Base-by-base conservation (phyloP, 2,888 invertebrate genomes). In the Heliconius cydno region DNA sequence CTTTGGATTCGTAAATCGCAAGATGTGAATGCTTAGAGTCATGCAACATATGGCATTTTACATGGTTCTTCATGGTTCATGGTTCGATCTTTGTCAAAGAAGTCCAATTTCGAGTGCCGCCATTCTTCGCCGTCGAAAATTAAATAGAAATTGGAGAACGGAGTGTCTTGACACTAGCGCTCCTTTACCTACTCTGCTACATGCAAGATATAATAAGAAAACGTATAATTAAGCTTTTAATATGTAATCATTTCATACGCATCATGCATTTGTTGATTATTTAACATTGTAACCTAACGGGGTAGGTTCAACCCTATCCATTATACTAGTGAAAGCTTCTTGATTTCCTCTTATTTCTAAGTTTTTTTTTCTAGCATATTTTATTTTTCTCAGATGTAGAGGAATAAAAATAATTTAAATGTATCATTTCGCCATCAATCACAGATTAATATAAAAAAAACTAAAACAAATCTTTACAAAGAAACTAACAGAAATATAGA, bases 31-130 rank as follows among this genome's bases (percentile, higher is more conserved):
- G 41, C 41, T 70, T 15, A 25, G 15, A 70, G 41, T 13, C 68
- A 15, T 70, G 68, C 68, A 25, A 70, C 68, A 70, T 70, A 70
- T 70, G 68, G 68, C 25, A 7, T 41, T 41, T 25, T 25, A 70
- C 68, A 70, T 28, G 28, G 2, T 28, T 28, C 28, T 30, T 30
- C 12, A n/a, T 70, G n/a, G 1, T 67, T 67, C 34, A 46, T n/a
- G 30, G 30, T 30, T 30, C 30, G 30, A 10, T 30, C 9, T 67
- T 22, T 57, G 7, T 22, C 22, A 22, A 57, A 57, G 57, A 22
- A 22, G 1, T 7, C 5, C 9, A 57, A 22, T 0, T 15, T 46
- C 2, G 46, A 46, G 46, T 34, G 30, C 34, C 34, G 1, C 34
- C 34, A 34, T 34, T 3, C 46, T 19, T 46, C 0, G 46, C 1